phyloP scores from a whole-genome alignment of 2,888 invertebrate species.

The Kuschelorhynchus macadamiae region DNA sequence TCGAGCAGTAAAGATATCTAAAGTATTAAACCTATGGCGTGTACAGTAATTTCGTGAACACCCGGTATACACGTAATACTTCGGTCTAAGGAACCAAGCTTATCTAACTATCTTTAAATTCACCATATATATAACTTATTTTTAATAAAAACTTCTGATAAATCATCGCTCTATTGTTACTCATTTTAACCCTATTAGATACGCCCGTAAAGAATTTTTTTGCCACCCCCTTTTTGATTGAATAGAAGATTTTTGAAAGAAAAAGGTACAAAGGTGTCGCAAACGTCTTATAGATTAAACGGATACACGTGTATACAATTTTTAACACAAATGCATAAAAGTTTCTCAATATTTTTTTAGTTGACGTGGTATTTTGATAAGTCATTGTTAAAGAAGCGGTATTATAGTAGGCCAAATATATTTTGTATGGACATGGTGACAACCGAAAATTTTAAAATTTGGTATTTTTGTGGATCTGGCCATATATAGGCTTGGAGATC shows the following conservation, averaged over 20 bases:
- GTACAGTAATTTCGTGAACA: too few relatives aligned
- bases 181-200: constrained; percentile 41
- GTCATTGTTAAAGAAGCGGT: not conserved
- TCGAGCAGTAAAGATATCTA: too few relatives aligned
- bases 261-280: constrained; percentile 22
- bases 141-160: constrained; percentile 31
- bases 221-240: constrained; percentile 18
- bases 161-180: constrained; percentile 30
- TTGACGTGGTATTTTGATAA: constrained; percentile 6
- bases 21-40: too few relatives aligned
- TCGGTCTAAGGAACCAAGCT: constrained; percentile 9
- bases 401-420: too few relatives aligned
- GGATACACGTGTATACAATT: constrained; percentile 25
- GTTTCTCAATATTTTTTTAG: constrained; percentile 21
- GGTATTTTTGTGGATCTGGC: too few relatives aligned
- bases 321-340: constrained; percentile 16
- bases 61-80: too few relatives aligned
- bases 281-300: constrained; percentile 26
- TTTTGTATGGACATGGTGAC: too few relatives aligned
- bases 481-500: too few relatives aligned
- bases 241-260: constrained; percentile 19
- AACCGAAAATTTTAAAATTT: too few relatives aligned
- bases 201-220: constrained; percentile 26
- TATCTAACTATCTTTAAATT: constrained; percentile 38
- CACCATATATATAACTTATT: constrained; percentile 11